These are phyloP conservation scores for Xylocopa sonorina DNA, from an alignment of 1,140 invertebrate species.

Conservation along the genomic window DNA sequence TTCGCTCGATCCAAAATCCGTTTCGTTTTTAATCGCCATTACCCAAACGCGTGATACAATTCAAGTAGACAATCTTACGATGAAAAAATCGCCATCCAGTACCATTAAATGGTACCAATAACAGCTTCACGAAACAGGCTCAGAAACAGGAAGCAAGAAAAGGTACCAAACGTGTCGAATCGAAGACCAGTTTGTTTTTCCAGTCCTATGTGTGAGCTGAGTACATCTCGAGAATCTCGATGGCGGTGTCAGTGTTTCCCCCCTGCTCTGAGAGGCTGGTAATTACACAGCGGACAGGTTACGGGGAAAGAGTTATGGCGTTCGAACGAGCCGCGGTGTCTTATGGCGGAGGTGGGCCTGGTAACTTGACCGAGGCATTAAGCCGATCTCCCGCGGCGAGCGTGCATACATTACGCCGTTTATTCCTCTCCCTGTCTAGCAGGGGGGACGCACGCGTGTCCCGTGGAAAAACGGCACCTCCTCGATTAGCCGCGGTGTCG, in stretches of 20 bases:
- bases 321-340: constrained; percentile 63
- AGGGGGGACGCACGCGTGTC: constrained; percentile 44
- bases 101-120: too few species aligned
- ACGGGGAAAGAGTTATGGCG: constrained; percentile 67
- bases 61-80: too few species aligned
- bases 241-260: constrained; percentile 16
- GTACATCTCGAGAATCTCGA: constrained; percentile 28
- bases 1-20: too few species aligned
- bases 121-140: too few species aligned
- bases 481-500: constrained; percentile 52
- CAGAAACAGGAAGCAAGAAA: too few species aligned
- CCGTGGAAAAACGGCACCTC: constrained; percentile 22
- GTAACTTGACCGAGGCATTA: constrained; percentile 70
- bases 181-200: constrained; percentile 43
- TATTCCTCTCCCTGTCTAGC: constrained; percentile 35
- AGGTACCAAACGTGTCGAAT: background rate
- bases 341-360: constrained; percentile 66
- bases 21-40: too few species aligned
- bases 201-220: constrained; percentile 1
- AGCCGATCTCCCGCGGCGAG: constrained; percentile 69
- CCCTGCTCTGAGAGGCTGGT: constrained; percentile 55
- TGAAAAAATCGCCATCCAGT: too few species aligned
- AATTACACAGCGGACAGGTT: constrained; percentile 72
- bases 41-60: too few species aligned
- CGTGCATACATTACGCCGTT: constrained; percentile 68